Conservation (phyloP, 2,113 vertebrate species). For the Gavialis gangeticus region DNA sequence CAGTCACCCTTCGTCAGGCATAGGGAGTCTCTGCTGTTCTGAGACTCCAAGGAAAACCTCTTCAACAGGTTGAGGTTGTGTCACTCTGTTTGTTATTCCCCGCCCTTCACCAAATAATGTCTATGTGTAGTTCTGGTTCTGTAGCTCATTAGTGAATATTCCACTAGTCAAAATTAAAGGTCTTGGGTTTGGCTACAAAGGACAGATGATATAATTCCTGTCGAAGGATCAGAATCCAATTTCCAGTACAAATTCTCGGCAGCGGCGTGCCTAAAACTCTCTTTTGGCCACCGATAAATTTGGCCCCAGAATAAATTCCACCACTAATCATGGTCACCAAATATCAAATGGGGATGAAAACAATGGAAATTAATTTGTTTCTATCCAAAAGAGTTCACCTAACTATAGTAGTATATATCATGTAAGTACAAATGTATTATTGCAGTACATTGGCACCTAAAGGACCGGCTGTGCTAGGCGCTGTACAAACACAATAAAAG, state of each 20-base stretch:
- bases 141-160: too few species aligned
- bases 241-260: constrained; percentile 4
- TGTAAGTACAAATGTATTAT: background rate
- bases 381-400: background rate
- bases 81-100: too few species aligned
- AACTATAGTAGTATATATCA: background rate
- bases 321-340: background rate
- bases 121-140: too few species aligned
- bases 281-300: background rate
- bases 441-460: too few species aligned
- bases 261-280: background rate
- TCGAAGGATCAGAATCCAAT: constrained; percentile 27
- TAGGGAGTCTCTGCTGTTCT: too few species aligned
- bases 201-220: background rate
- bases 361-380: background rate
- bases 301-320: background rate
- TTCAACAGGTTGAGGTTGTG: too few species aligned
- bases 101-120: too few species aligned
- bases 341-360: background rate
- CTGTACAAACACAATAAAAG: too few species aligned
- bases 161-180: too few species aligned
- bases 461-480: too few species aligned
- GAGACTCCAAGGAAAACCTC: too few species aligned
- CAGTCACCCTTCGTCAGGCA: too few species aligned
- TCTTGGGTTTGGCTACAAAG: background rate